phyloP scores from a whole-genome alignment of 2,113 vertebrate species.

The Bujurquina vittata region DNA sequence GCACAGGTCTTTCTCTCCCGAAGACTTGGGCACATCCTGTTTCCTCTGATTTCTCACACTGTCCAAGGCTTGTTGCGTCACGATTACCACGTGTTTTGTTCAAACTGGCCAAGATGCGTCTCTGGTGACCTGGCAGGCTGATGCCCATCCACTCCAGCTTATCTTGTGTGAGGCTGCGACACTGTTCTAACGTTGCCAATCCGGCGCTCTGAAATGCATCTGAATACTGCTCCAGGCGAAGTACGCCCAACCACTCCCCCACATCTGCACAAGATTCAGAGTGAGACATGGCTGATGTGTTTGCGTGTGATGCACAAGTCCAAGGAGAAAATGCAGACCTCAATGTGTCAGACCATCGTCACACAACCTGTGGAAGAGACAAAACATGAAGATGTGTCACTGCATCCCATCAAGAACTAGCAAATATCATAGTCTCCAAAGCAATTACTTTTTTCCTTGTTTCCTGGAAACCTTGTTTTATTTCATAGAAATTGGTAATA shows the following conservation, averaged over 20 bases:
- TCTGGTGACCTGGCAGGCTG: slow-evolving; percentile 87
- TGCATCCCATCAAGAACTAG: background rate
- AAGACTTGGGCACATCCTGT: background rate
- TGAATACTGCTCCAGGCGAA: slow-evolving; percentile 90
- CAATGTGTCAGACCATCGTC: slow-evolving; percentile 41
- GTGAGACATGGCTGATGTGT: slow-evolving; percentile 66
- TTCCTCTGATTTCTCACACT: slow-evolving; percentile 13
- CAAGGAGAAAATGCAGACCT: slow-evolving; percentile 6
- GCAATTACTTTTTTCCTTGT: background rate
- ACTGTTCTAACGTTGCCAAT: slow-evolving; percentile 78
- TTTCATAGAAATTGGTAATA: background rate
- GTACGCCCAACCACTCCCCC: slow-evolving; percentile 82
- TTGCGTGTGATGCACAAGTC: slow-evolving; percentile 8
- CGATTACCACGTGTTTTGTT: slow-evolving; percentile 70
- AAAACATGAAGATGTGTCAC: slow-evolving; percentile 1
- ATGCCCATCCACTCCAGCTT: slow-evolving; percentile 84
- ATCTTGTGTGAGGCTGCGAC: slow-evolving; percentile 77
- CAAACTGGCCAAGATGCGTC: slow-evolving; percentile 88
- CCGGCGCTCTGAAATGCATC: slow-evolving; percentile 78
- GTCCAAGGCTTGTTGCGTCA: background rate
- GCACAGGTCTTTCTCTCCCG: slow-evolving; percentile 21
- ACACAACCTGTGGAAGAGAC: slow-evolving; percentile 42
- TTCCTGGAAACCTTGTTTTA: background rate
- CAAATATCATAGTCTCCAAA: background rate
- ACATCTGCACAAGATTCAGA: slow-evolving; percentile 67